Conservation (phyloP, 2,888 invertebrate genomes). For the Rhimphoctona megacephalus region DNA sequence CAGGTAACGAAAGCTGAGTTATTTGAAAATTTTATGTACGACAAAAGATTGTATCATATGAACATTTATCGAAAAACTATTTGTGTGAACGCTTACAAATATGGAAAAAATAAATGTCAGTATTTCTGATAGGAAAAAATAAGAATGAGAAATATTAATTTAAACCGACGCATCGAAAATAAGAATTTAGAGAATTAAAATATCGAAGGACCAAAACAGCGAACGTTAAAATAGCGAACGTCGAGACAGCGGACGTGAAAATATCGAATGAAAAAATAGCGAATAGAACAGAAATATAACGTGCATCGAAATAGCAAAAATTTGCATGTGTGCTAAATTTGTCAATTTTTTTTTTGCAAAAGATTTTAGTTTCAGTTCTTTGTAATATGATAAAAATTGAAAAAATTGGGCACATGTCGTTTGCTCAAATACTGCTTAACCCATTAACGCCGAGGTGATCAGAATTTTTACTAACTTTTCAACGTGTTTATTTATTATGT, state of each 20-base stretch:
- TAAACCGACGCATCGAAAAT: neutral
- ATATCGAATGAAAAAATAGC: slow-evolving; percentile 9
- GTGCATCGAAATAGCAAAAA: neutral
- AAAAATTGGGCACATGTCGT: too few relatives aligned
- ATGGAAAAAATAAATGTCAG: neutral
- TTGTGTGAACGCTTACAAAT: slow-evolving; percentile 1
- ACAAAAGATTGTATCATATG: slow-evolving; percentile 6
- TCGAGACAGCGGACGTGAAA: neutral
- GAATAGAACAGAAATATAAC: neutral
- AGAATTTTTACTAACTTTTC: too few relatives aligned
- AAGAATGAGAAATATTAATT: too few relatives aligned
- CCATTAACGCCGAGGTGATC: too few relatives aligned
- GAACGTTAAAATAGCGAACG: slow-evolving; percentile 20
- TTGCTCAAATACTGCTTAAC: too few relatives aligned
- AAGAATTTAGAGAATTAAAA: slow-evolving; percentile 16
- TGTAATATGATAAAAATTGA: too few relatives aligned
- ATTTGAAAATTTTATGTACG: slow-evolving; percentile 15
- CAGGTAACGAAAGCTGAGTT: slow-evolving; percentile 15
- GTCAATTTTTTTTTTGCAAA: neutral
- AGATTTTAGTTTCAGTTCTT: too few relatives aligned
- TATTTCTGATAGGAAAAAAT: too few relatives aligned
- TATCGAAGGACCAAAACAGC: slow-evolving; percentile 14
- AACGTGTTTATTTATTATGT: too few relatives aligned
- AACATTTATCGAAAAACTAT: neutral
- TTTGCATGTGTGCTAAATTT: neutral